Base-by-base conservation (phyloP, 2,888 invertebrate genomes). In the Hoplodrina ambigua region DNA sequence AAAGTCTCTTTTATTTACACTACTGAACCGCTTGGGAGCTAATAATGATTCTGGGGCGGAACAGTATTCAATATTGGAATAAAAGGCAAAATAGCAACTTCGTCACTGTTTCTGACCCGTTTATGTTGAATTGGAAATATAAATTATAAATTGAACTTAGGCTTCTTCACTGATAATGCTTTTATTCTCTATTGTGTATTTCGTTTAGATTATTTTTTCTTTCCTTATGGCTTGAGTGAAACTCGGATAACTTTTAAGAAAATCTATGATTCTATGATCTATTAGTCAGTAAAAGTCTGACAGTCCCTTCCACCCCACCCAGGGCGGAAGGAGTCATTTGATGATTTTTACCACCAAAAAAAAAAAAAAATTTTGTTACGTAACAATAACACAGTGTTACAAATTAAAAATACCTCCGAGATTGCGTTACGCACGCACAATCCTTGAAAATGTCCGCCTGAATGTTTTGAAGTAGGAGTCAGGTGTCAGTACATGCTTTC, bases 401-500 rank as follows among this genome's bases (percentile, higher is more conserved):
- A 89, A 88, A 89, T 89, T 90, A 90, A 88, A 91, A 91, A 91
- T 90, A 88, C 89, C 88, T 85, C 64, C 54, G 81, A 85, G 85
- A 90, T 90, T 89, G 85, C 82, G 81, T 80, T 85, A 87, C 85
- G 83, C 83, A 84, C 86, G 82, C 84, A 84, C 84, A 84, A 78
- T 84, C 81, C 83, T 83, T 78, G 75, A 81, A 88, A 87, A 83
- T 85, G 85, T 84, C 56, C 67, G 68, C 49, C 67, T 74, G 56
- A 85, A 76, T 81, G 72, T 85, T 85, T 68, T 61, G 68, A 64
- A 69, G 66, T 68, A 70, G 59, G 61, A 58, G 56, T 37, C 73
- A 70, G 72, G 73, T 25, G 2, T 2, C 25, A n/a, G n/a, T 78
- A 75, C 53, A 56, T 72, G 72, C 76, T 76, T 82, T 80, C 75